These are phyloP conservation scores for Timandra comae DNA, from an alignment of 2,888 invertebrate species.

Conservation along the genomic window DNA sequence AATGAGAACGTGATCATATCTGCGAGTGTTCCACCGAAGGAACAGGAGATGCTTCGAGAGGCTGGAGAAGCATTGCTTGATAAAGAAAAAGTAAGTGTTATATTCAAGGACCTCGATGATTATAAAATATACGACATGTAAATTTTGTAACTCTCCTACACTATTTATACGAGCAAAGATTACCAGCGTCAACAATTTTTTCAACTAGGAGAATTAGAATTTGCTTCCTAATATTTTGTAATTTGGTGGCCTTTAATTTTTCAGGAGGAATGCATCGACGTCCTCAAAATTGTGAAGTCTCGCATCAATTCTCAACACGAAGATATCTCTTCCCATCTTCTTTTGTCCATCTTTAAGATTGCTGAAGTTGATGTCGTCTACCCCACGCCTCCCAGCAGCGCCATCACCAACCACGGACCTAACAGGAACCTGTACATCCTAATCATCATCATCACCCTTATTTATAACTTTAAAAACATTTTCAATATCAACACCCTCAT, in stretches of 20 bases:
- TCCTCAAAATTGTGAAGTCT: conserved; percentile 87
- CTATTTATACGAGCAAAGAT: too few relatives aligned
- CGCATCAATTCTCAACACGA: conserved; percentile 91
- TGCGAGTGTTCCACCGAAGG: conserved; percentile 82
- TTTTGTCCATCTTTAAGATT: conserved; percentile 93
- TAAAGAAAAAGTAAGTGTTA: conserved; percentile 84
- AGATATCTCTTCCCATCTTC: conserved; percentile 89
- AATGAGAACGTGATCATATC: conserved; percentile 92
- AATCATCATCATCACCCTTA: conserved; percentile 45
- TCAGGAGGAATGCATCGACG: conserved; percentile 90
- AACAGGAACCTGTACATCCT: conserved; percentile 42
- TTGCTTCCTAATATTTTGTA: background rate
- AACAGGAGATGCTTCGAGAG: conserved; percentile 77
- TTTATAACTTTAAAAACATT: conserved; percentile 47
- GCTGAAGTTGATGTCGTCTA: conserved; percentile 93
- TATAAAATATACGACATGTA: too few relatives aligned
- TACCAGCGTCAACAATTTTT: too few relatives aligned
- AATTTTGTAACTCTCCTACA: too few relatives aligned
- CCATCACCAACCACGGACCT: conserved; percentile 44
- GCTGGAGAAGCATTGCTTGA: conserved; percentile 81
- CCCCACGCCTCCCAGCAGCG: conserved; percentile 80
- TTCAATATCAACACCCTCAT: background rate
- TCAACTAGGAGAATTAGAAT: too few relatives aligned
- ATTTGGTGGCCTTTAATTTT: conserved; percentile 27
- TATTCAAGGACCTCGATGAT: too few relatives aligned